Evolutionary conservation across 1,140 invertebrate genomes (phyloP), one percentile per base, ranked within the genome.

Genomic region (Drosophila serrata): DNA sequence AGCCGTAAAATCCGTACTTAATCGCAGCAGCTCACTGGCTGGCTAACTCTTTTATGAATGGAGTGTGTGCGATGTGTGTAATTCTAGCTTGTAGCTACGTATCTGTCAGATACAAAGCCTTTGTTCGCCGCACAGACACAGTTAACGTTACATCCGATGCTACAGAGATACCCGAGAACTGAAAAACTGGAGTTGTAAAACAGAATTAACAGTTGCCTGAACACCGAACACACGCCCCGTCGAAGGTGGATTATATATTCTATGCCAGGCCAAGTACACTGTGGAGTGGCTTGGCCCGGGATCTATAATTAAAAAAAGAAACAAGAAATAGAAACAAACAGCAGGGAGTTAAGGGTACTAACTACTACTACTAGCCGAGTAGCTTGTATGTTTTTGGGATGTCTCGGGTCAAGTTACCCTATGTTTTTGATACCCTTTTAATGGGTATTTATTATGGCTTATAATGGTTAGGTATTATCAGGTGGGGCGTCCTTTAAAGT

Each of bases 121-220:
- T 64, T 61, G 82, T 68, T 79, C 31, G 60, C 49, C 35, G 57
- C 70, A 15, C 49, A 86, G 75, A 69, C 79, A 82, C 82, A 87
- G 82, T 79, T 86, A 72, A 80, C 63, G 76, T 90, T 84, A 81
- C 81, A 69, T 48, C 64, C 84, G 84, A 84, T 88, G 65, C 62
- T 74, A 51, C 53, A 61, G 56, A 19, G 73, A 88, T 84, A 88
- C 79, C 13, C 24, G 31, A 69, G 79, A 37, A 55, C 51, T 55
- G 19, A 19, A 22, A 35, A 55, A 55, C 56, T 51, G 39, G 63
- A 75, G 86, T 81, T 90, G 85, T 90, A 85, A 81, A 69, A 81
- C 85, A 85, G 79, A 90, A 90, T 90, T 90, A 90, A 90, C 85
- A 90, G 85, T 90, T 90, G 85, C 85, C 65, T 90, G 85, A 85